Conservation (phyloP, 92 coral and sea anemone genomes). For the Phenganax stokvisi region DNA sequence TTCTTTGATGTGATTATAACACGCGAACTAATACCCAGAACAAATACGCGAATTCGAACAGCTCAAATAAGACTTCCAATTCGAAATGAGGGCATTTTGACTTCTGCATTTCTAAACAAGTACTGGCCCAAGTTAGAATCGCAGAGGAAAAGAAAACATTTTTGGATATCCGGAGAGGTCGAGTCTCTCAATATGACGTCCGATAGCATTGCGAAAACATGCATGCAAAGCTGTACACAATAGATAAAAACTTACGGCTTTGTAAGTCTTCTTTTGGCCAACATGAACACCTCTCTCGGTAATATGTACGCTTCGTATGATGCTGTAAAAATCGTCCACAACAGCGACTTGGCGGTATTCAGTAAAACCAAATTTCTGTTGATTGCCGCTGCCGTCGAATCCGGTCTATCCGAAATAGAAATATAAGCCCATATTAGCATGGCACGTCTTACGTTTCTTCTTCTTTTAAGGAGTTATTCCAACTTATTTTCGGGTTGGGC, state of each 20-base stretch:
- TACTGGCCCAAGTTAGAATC: conserved; percentile 31
- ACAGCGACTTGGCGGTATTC: conserved; percentile 98
- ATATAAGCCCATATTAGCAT: conserved; percentile 30
- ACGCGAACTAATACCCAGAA: conserved; percentile 28
- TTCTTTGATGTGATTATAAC: conserved; percentile 37
- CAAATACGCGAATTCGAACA: conserved; percentile 5
- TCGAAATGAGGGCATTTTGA: too few relatives aligned
- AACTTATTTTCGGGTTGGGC: too few relatives aligned
- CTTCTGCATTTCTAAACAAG: neutral
- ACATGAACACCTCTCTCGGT: conserved; percentile 98
- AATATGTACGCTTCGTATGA: conserved; percentile 94
- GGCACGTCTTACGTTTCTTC: neutral
- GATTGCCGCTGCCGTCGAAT: conserved; percentile 8
- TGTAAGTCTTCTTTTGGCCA: conserved; percentile 96
- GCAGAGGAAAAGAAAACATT: conserved; percentile 3
- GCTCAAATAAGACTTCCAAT: neutral
- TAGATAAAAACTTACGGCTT: conserved; percentile 69
- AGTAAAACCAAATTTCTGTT: conserved; percentile 48
- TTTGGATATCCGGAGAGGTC: conserved; percentile 19
- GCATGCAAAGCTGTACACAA: neutral
- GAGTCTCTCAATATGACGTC: conserved; percentile 20
- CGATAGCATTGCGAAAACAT: conserved; percentile 15
- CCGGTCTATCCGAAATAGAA: conserved; percentile 49
- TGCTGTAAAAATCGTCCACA: conserved; percentile 94
- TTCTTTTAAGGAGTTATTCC: neutral